phyloP scores from a whole-genome alignment of 1,140 invertebrate genomes.

The Elysia chlorotica region DNA sequence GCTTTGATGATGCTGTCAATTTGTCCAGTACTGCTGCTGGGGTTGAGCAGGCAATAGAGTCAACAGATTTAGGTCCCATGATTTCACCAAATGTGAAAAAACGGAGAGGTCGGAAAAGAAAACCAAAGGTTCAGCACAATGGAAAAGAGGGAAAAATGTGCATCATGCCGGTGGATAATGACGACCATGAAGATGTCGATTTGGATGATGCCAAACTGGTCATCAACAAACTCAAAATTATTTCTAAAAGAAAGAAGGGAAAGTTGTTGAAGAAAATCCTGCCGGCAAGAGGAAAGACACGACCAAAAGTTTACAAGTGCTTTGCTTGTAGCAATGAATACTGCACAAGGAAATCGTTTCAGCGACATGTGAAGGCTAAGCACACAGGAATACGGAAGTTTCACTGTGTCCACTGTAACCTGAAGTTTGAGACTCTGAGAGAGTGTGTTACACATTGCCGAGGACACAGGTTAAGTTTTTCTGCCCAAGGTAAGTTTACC shows the following conservation, averaged over 20 bases:
- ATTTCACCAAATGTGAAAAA: neutral
- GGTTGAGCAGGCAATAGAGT: neutral
- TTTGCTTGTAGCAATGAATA: slow-evolving; percentile 5
- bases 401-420: neutral
- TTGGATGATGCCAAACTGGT: slow-evolving; percentile 2
- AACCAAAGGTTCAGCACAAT: neutral
- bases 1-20: slow-evolving; percentile 8
- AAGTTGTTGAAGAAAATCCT: neutral
- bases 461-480: neutral
- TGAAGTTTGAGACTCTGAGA: neutral
- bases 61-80: neutral
- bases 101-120: neutral
- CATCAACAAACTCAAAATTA: too few species aligned
- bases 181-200: neutral
- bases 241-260: neutral
- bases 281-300: neutral
- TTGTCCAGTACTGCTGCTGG: slow-evolving; percentile 4
- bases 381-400: neutral
- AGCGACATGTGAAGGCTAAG: neutral
- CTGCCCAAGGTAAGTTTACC: too few species aligned
- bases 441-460: neutral
- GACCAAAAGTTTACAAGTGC: neutral
- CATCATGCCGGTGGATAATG: slow-evolving; percentile 5
- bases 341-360: neutral
- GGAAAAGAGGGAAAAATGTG: neutral